phyloP scores from a whole-genome alignment of 2,888 invertebrate genomes.

The Campoplex capitator region DNA sequence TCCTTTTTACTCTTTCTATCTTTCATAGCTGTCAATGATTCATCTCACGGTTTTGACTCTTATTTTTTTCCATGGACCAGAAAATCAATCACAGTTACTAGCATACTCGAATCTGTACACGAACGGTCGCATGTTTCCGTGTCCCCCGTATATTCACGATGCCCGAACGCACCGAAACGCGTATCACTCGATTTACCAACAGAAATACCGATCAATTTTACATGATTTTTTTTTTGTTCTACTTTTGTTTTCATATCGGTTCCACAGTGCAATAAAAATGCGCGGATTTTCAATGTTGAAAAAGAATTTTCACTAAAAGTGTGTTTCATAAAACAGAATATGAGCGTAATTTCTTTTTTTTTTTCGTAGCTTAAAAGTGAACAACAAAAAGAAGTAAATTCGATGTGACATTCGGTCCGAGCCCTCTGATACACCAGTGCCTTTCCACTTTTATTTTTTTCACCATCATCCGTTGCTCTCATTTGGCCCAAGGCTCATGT shows the following conservation, averaged over 20 bases:
- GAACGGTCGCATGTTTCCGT: conserved; percentile 52
- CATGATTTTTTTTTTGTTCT: neutral
- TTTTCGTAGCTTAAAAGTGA: neutral
- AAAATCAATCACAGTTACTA: neutral
- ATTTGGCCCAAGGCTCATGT: neutral
- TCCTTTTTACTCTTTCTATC: neutral
- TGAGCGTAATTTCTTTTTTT: neutral
- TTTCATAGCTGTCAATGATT: neutral
- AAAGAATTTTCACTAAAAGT: neutral
- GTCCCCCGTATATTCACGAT: conserved; percentile 34
- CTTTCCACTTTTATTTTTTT: neutral
- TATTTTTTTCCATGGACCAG: conserved; percentile 9
- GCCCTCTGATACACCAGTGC: neutral
- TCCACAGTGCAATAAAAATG: neutral
- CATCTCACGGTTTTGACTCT: neutral
- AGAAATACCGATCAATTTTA: conserved; percentile 7
- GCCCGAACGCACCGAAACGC: conserved; percentile 17
- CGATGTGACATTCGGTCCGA: neutral
- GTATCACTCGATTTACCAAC: neutral
- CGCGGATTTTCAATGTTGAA: neutral
- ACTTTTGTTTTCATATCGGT: neutral
- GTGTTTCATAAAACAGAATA: neutral
- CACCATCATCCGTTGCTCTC: conserved; percentile 18
- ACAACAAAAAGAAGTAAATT: neutral
- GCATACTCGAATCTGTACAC: conserved; percentile 45